Base-by-base conservation (phyloP, 2,888 invertebrate genomes). In the Drosophila macrospina region DNA sequence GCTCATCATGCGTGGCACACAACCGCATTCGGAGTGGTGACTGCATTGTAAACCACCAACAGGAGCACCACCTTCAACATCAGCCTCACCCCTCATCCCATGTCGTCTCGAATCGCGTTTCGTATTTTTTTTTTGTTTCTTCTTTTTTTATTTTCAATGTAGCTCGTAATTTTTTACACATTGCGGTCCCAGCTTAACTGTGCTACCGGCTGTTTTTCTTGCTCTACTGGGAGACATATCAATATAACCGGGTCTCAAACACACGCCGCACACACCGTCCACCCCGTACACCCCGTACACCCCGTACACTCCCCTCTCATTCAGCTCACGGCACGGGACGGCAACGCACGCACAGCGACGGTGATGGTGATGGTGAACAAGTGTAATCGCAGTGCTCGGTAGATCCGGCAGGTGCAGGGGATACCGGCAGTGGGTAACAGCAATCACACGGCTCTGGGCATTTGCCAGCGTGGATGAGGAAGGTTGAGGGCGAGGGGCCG, bases 161-260 rank as follows among this genome's bases (percentile, higher is more conserved):
- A 74, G 73, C 86, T 89, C 88, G 89, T 89, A 84, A 84, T 88
- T 87, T 90, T 90, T 82, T 88, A 90, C 86, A 86, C 87, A 88
- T 90, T 90, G 89, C 80, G 89, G 90, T 91, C 84, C 90, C 87
- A 78, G 80, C 77, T 86, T 88, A 84, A 90, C 84, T 77, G 73
- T 56, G 73, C 88, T 74, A 70, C 81, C 80, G 84, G 76, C 86
- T 78, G 76, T 55, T 81, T 81, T 76, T 77, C 76, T 70, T 88
- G 80, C 87, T 88, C 90, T 86, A 89, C 87, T 89, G 91, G 91
- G 90, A 91, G 86, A 86, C 88, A 89, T 90, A 89, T 89, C 89
- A 90, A 90, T 90, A 87, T 85, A 83, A 69, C 69, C 69, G 69
- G 41, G 62, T 45, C 71, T 36, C 51, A 47, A 69, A 60, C 73